These are phyloP conservation scores for Microcaecilia unicolor DNA, from an alignment of 2,797 vertebrate genomes.

Conservation along the genomic window DNA sequence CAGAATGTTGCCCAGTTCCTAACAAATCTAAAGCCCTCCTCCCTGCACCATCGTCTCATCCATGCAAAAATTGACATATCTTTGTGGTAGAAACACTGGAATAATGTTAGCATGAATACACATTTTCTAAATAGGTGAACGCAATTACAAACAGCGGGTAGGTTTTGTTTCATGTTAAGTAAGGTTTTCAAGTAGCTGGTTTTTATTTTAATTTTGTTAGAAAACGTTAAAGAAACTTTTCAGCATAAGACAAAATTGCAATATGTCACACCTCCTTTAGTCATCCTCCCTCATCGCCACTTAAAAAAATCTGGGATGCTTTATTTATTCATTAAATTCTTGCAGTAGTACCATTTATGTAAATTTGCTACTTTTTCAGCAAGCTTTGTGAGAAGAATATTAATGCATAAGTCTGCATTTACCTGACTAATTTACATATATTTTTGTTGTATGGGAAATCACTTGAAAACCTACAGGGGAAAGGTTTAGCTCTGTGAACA, in stretches of 20 bases:
- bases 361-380: slow-evolving; percentile 45
- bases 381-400: slow-evolving; percentile 48
- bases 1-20: no score
- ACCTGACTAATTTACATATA: slow-evolving; percentile 54
- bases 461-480: slow-evolving; percentile 31
- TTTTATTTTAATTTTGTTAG: background rate
- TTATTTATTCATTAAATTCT: slow-evolving; percentile 62
- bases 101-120: background rate
- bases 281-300: slow-evolving; percentile 1
- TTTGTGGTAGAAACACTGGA: slow-evolving; percentile 10
- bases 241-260: slow-evolving; percentile 20
- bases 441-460: slow-evolving; percentile 41
- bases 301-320: slow-evolving; percentile 11
- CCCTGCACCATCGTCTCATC: no score
- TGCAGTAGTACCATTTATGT: slow-evolving; percentile 43
- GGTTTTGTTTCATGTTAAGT: background rate
- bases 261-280: background rate
- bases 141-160: background rate
- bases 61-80: slow-evolving; percentile 4
- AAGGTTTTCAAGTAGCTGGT: slow-evolving; percentile 4
- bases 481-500: slow-evolving; percentile 33
- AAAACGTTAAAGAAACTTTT: slow-evolving; percentile 10
- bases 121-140: background rate
- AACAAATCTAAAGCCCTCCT: no score
- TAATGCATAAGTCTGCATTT: slow-evolving; percentile 44